These are phyloP conservation scores for Chironex yamaguchii DNA, from an alignment of 30 jellyfish, hydroid and myxozoan genomes.

Conservation along the genomic window DNA sequence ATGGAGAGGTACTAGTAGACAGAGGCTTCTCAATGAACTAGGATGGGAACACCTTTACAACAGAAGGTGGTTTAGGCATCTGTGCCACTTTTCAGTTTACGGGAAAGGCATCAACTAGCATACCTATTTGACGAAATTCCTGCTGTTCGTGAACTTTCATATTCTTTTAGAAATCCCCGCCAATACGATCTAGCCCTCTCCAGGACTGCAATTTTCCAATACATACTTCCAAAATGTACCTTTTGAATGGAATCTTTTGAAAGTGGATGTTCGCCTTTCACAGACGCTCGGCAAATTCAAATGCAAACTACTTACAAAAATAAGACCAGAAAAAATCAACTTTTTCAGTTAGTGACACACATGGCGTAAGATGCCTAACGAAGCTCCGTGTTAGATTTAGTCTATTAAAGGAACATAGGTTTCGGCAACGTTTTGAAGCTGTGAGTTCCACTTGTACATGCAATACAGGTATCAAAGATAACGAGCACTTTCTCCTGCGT, in stretches of 20 bases:
- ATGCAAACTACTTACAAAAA: conserved; percentile 10
- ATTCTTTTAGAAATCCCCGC: not conserved
- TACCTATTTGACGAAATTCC: too few relatives aligned
- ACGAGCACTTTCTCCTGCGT: not conserved
- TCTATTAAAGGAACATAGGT: conserved; percentile 15
- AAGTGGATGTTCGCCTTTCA: not conserved
- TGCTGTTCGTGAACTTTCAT: not conserved
- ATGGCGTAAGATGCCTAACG: conserved; percentile 24
- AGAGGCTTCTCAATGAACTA: too few relatives aligned
- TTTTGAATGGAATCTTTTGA: conserved; percentile 19
- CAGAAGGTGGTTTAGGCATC: too few relatives aligned
- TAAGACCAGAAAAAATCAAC: conserved; percentile 3
- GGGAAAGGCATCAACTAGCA: too few relatives aligned
- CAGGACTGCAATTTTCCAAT: conserved; percentile 16
- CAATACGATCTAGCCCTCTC: not conserved
- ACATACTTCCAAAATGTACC: conserved; percentile 20
- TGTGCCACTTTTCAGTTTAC: too few relatives aligned
- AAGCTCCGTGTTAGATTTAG: conserved; percentile 32
- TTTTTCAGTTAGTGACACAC: conserved; percentile 6
- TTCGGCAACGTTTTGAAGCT: too few relatives aligned
- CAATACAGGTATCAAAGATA: not conserved
- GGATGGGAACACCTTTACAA: too few relatives aligned
- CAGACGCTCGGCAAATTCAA: not conserved
- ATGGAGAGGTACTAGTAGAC: too few relatives aligned
- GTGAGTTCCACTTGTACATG: too few relatives aligned